Conservation (phyloP, 1,140 invertebrate genomes). For the Reticulitermes speratus region DNA sequence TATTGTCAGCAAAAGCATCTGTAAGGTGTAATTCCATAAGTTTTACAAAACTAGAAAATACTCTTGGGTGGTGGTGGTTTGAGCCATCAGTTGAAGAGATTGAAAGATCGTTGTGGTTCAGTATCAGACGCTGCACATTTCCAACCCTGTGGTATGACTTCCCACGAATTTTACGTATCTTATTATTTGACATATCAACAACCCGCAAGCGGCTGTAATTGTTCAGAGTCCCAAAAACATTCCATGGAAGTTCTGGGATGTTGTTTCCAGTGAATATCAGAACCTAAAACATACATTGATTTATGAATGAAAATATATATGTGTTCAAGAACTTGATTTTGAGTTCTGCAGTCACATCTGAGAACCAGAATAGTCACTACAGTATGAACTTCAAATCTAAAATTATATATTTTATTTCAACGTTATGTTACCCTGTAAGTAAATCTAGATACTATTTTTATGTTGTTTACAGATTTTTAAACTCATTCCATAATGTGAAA, state of each 20-base stretch:
- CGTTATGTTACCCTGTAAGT: too few species aligned
- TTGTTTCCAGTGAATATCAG: constrained; percentile 74
- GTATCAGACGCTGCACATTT: constrained; percentile 66
- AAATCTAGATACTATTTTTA: too few species aligned
- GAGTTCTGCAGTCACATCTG: too few species aligned
- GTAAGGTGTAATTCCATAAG: constrained; percentile 71
- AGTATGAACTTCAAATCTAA: too few species aligned
- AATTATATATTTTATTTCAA: too few species aligned
- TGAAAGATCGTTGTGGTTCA: constrained; percentile 73
- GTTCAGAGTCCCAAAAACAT: constrained; percentile 67
- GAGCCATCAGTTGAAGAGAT: constrained; percentile 49
- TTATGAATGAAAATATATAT: too few species aligned
- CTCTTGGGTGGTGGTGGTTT: constrained; percentile 65
- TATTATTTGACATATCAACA: constrained; percentile 76
- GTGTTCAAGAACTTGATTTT: too few species aligned
- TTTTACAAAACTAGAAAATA: constrained; percentile 77
- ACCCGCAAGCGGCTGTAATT: constrained; percentile 59
- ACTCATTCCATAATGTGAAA: too few species aligned
- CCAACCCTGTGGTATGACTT: constrained; percentile 75
- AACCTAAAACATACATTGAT: constrained; percentile 48
- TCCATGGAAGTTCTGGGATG: constrained; percentile 63
- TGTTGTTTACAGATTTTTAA: too few species aligned
- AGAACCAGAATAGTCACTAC: too few species aligned
- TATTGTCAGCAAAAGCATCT: constrained; percentile 71
- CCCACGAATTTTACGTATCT: constrained; percentile 71